Base-by-base conservation (phyloP, 2,888 invertebrate species). In the Epistrophe eligans region DNA sequence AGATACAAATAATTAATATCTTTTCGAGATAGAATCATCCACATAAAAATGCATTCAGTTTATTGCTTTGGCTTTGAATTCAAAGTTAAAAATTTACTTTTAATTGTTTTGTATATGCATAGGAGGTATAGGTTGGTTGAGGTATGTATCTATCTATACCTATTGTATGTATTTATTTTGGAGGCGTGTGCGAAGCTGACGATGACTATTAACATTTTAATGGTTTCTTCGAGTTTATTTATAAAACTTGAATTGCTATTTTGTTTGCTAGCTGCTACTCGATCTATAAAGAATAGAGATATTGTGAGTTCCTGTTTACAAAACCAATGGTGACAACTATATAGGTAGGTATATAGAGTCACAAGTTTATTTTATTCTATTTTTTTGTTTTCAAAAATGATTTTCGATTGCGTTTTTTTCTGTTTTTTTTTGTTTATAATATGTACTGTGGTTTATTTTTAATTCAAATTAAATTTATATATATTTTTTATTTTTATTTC, bases 161-260 rank as follows among this genome's bases (percentile, higher is more conserved):
- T 35, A 35, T 35, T 9, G 7, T 57, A n/a, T 8, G 9, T 57
- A 58, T 38, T 58, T 52, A 66, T 66, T 77, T 82, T 62, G 71
- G 74, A 64, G 74, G 73, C 67, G 66, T 64, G 67, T 57, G 57
- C 67, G 55, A 45, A 28, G 45, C 43, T 80, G 67, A 45, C 77
- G 81, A 85, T 80, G 72, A 58, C 77, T 77, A 85, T 81, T 66
- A 82, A 74, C 74, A 74, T 79, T 87, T 87, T 82, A 87, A 82
- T 87, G 77, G 77, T 74, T 82, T 82, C 77, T 79, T 74, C 38
- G 7, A 17, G 57, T 70, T 24, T 87, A 87, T 82, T 82, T 79
- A 55, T 87, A 82, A 24, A 45, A 71, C 64, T 35, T 38, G 82
- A 58, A 84, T 52, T 57, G 79, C 77, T 79, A 79, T 81, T 85